Evolutionary conservation across 1,140 invertebrate species (phyloP).

Genomic region (Cydia pomonella): DNA sequence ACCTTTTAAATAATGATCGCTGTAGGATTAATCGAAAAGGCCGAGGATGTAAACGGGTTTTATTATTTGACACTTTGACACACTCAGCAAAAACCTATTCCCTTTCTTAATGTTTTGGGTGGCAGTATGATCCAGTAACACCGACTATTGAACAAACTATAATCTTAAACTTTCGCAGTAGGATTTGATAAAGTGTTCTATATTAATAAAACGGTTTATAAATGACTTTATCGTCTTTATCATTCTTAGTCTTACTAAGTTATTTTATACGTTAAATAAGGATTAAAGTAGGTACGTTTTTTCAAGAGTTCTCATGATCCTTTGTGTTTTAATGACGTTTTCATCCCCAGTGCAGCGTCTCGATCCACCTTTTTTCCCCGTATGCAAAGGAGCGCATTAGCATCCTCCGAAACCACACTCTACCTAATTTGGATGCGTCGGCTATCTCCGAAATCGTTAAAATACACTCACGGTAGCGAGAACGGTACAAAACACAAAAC

Average conservation of each 20-base stretch:
- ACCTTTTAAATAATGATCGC: constrained; percentile 3
- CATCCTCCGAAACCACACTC: constrained; percentile 66
- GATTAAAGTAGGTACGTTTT: background rate
- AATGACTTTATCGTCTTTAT: background rate
- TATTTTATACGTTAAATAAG: background rate
- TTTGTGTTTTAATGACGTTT: constrained; percentile 68
- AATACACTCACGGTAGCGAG: constrained; percentile 75
- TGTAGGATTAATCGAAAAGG: constrained; percentile 8
- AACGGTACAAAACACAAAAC: constrained; percentile 65
- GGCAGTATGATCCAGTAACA: too few species aligned
- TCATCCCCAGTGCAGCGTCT: constrained; percentile 52
- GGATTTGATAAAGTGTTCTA: too few species aligned
- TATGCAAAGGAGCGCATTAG: constrained; percentile 73
- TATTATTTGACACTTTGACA: background rate
- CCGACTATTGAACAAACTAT: too few species aligned
- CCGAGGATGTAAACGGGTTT: background rate
- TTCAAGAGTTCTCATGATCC: constrained; percentile 43
- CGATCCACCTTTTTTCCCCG: constrained; percentile 58
- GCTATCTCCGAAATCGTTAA: constrained; percentile 72
- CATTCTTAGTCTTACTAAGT: background rate
- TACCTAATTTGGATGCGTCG: constrained; percentile 74
- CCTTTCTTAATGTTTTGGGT: too few species aligned
- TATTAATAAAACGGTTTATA: too few species aligned
- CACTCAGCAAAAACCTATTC: background rate
- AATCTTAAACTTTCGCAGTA: too few species aligned